Base-by-base conservation (phyloP, 1,140 invertebrate genomes). In the Tenebrio molitor region DNA sequence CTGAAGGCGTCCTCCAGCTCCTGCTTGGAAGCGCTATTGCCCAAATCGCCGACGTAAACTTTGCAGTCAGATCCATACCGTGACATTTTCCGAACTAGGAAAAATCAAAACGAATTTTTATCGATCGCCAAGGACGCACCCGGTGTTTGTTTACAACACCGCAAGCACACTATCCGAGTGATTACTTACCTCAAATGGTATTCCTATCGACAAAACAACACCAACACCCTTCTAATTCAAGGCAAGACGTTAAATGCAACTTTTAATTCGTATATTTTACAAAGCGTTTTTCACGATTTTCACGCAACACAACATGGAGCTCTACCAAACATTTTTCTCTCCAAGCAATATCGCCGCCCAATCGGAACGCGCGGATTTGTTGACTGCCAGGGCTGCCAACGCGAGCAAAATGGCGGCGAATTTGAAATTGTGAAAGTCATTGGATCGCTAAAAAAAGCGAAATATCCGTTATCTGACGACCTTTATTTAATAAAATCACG, bases 11-110 rank as follows among this genome's bases (percentile, higher is more conserved):
- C 94, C 84, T 97, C 95, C 41, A 97, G 83, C 83, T 97, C 94
- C 79, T 94, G 93, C 82, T 95, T 94, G 14, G 93, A 94, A n/a
- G 93, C 94, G 82, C 90, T 93, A 80, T 90, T 92, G 50, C 90
- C 93, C 81, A 99, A 87, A 87, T 98, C 96, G 33, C 97, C 97
- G 17, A 99, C 95, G 84, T 99, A 99, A 6, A 99, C 92, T 85
- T 99, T 99, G 78, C 95, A 95, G 81, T 98, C 97, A 39, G 91
- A 89, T 67, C 91, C 89, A 83, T 93, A 92, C 39, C 92, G 87
- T 71, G 91, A 92, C 91, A 93, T 93, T 81, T 84, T 73, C 23
- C 7, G 15, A 50, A 50, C 69, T 82, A n/a, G 81, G 72, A 78
- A 79, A 65, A 73, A 34, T 72, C 16, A 44, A 58, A 62, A 39